phyloP scores from a whole-genome alignment of 2,888 invertebrate genomes.

The Opisthograptis luteolata region DNA sequence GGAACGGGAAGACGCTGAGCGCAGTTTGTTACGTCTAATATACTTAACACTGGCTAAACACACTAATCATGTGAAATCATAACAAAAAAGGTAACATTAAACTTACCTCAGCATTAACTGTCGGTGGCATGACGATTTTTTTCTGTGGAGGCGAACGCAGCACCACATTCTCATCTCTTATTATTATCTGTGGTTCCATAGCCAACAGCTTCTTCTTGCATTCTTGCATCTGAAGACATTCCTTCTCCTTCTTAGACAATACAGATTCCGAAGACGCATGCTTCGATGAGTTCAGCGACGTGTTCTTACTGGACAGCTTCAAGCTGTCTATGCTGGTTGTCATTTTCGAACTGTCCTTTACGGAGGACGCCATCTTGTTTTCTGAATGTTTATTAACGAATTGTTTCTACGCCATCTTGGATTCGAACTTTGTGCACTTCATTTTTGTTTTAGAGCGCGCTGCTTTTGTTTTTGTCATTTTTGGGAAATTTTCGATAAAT shows the following conservation, averaged over 20 bases:
- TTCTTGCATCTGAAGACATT: constrained; percentile 77
- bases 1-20: no score
- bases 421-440: constrained; percentile 4
- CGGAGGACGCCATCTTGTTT: constrained; percentile 73
- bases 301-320: constrained; percentile 75
- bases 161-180: constrained; percentile 78
- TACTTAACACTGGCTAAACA: no score
- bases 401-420: constrained; percentile 15
- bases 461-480: constrained; percentile 9
- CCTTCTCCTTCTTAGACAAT: constrained; percentile 75
- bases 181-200: constrained; percentile 79
- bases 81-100: neutral
- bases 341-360: constrained; percentile 72
- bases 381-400: constrained; percentile 10
- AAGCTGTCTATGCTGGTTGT: constrained; percentile 78
- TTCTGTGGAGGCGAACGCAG: constrained; percentile 78
- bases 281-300: constrained; percentile 71
- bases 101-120: constrained; percentile 76
- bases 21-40: no score
- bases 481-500: no score
- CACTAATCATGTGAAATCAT: no score
- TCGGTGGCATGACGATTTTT: constrained; percentile 78
- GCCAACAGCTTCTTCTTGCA: constrained; percentile 78
- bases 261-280: constrained; percentile 80
- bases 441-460: neutral